Conservation (phyloP, 2,797 vertebrate species). For the Rhabdophis nuchalis region DNA sequence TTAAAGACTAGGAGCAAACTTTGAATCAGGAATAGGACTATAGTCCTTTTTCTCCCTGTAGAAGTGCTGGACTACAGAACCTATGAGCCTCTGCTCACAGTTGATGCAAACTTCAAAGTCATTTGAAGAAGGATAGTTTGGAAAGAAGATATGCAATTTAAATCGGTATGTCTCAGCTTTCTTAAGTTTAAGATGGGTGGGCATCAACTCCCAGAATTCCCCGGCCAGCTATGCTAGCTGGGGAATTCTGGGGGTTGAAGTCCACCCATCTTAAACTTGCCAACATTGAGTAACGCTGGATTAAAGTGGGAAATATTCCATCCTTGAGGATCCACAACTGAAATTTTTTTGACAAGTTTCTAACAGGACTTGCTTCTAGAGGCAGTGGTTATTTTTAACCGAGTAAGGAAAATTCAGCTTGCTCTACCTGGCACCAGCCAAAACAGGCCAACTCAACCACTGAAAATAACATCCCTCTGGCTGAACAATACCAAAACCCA, state of each 20-base stretch:
- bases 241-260: neutral
- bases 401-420: neutral
- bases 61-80: neutral
- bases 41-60: neutral
- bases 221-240: neutral
- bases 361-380: neutral
- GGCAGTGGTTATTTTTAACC: neutral
- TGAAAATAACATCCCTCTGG: neutral
- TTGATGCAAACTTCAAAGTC: neutral
- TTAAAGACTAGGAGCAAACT: neutral
- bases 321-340: neutral
- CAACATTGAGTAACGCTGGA: neutral
- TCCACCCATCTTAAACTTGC: neutral
- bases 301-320: neutral
- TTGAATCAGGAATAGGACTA: neutral
- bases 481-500: neutral
- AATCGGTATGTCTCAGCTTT: neutral
- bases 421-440: neutral
- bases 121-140: neutral
- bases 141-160: neutral
- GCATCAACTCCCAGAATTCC: neutral
- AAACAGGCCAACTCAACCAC: neutral
- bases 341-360: neutral
- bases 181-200: neutral
- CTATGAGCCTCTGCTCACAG: neutral